Evolutionary conservation across 1,140 invertebrate species (phyloP).

Genomic region (Daktulosphaira vitifoliae): DNA sequence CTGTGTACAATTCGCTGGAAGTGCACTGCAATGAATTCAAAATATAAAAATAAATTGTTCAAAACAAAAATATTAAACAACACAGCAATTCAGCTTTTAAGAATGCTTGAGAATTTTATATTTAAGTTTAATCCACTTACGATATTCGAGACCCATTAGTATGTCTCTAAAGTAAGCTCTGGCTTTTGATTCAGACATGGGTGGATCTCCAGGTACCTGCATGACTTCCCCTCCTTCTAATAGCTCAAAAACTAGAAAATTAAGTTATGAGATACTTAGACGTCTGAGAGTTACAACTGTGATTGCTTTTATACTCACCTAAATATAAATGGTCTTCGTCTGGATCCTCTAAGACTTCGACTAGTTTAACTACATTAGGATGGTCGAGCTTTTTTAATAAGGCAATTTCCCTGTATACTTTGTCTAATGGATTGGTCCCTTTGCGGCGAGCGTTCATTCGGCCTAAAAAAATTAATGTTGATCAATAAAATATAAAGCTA

Average conservation of each 20-base stretch:
- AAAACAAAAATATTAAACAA: too few species aligned
- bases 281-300: not conserved
- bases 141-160: slow-evolving; percentile 86
- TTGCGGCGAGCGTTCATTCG: slow-evolving; percentile 44
- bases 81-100: too few species aligned
- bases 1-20: slow-evolving; percentile 95
- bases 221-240: slow-evolving; percentile 78
- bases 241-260: slow-evolving; percentile 62
- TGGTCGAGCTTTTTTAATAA: slow-evolving; percentile 94
- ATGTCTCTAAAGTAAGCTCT: slow-evolving; percentile 88
- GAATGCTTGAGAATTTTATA: too few species aligned
- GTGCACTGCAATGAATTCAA: slow-evolving; percentile 80
- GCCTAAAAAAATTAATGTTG: too few species aligned
- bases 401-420: slow-evolving; percentile 91
- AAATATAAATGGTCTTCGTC: slow-evolving; percentile 91
- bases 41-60: too few species aligned
- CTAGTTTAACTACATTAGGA: slow-evolving; percentile 90
- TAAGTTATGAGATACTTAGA: not conserved
- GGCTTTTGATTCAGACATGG: slow-evolving; percentile 72
- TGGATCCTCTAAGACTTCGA: slow-evolving; percentile 90
- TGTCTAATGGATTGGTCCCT: slow-evolving; percentile 61
- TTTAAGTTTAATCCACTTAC: slow-evolving; percentile 61
- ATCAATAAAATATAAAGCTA: too few species aligned
- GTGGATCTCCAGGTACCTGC: slow-evolving; percentile 72
- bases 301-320: slow-evolving; percentile 46